Evolutionary conservation across 2,797 vertebrate species (phyloP).

Genomic region (Periophthalmus magnuspinnatus): DNA sequence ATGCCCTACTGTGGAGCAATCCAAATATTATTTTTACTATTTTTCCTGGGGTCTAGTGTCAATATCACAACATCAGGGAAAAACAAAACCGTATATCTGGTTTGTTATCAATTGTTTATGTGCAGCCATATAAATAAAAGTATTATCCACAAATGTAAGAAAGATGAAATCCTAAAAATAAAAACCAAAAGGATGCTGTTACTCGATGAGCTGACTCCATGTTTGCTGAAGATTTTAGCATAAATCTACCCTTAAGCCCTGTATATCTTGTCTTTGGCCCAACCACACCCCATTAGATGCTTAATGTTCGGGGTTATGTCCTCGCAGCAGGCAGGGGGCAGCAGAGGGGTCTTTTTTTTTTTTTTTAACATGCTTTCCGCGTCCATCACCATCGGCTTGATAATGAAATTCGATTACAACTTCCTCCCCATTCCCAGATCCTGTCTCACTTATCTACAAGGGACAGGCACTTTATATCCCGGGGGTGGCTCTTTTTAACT

Average conservation of each 20-base stretch:
- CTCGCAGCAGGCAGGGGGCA: conserved; percentile 8
- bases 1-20: no score
- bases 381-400: conserved; percentile 43
- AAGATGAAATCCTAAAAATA: no score
- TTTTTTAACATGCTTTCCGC: conserved; percentile 30
- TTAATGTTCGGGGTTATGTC: conserved; percentile 9
- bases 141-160: neutral
- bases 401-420: conserved; percentile 76
- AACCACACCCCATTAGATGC: neutral
- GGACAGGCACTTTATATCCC: conserved; percentile 57
- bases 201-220: neutral
- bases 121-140: neutral
- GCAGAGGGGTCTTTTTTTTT: conserved; percentile 25
- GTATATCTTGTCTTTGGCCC: neutral
- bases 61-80: neutral
- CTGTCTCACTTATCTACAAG: conserved; percentile 69
- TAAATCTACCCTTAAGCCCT: conserved; percentile 2
- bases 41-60: neutral
- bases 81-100: neutral
- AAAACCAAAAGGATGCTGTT: neutral
- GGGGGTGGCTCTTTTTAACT: conserved; percentile 34
- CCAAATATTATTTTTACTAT: no score
- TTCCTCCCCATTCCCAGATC: conserved; percentile 46
- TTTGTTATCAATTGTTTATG: neutral
- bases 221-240: conserved; percentile 3